A percentile compares a stretch with the other conserved stretches of the same genome.
Conservation (phyloP, 2,113 vertebrate species). For the Azemiops feae region DNA sequence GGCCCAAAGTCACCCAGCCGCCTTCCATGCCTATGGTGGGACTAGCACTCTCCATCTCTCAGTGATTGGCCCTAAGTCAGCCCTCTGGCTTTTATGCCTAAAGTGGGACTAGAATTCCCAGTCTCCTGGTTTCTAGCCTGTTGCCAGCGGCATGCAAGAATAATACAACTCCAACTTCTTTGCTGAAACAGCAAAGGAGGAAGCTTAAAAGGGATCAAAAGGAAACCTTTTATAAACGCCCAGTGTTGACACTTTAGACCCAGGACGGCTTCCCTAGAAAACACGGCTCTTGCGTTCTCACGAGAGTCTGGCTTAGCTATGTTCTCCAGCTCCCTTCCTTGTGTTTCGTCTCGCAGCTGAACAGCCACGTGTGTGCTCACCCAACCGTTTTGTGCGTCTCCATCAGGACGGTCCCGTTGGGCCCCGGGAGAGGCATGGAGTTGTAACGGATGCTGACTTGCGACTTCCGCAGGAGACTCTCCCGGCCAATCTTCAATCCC, state of each 20-base stretch:
- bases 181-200: not conserved
- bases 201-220: not conserved
- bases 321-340: not conserved
- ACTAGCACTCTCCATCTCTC: no score
- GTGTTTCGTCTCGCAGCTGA: not conserved
- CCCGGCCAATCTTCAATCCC: conserved; percentile 93
- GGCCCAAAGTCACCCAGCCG: no score
- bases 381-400: conserved; percentile 98
- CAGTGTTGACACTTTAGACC: not conserved
- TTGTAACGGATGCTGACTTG: conserved; percentile 98
- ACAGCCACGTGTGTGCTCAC: conserved; percentile 66
- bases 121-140: not conserved
- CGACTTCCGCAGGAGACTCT: conserved; percentile 88
- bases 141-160: not conserved
- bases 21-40: no score
- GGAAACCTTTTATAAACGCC: not conserved
- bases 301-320: not conserved
- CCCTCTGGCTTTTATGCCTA: no score
- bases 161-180: not conserved
- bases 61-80: no score
- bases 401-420: conserved; percentile 92
- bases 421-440: conserved; percentile 94
- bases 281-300: not conserved
- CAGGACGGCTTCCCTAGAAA: not conserved
- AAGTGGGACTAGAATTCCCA: not conserved